Evolutionary conservation across 2,888 invertebrate species (phyloP).

Genomic region (Eupithecia vulgata): DNA sequence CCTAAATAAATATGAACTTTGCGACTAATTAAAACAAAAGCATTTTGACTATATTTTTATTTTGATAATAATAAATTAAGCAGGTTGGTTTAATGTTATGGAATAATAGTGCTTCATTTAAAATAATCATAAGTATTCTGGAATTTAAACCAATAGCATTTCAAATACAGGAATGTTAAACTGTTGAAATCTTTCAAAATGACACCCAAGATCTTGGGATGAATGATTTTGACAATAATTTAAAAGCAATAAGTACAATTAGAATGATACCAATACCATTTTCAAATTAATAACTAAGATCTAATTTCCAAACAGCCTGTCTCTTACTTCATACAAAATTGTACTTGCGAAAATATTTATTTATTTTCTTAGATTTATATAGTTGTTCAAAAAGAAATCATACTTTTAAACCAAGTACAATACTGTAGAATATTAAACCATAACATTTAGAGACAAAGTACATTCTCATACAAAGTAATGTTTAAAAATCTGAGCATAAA

Average conservation of each 20-base stretch:
- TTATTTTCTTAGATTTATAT: constrained; percentile 29
- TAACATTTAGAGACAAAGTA: constrained; percentile 9
- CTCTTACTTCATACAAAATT: constrained; percentile 21
- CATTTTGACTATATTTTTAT: constrained; percentile 66
- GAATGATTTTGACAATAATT: constrained; percentile 24
- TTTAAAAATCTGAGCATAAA: not conserved
- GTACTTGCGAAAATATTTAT: constrained; percentile 30
- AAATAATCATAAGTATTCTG: constrained; percentile 39
- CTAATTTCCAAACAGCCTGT: constrained; percentile 20
- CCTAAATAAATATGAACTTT: not conserved
- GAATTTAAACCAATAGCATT: constrained; percentile 39
- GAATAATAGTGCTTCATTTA: constrained; percentile 55
- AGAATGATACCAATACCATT: not conserved
- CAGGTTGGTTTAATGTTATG: constrained; percentile 66
- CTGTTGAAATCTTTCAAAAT: constrained; percentile 23
- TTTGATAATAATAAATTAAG: constrained; percentile 80
- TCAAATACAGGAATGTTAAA: constrained; percentile 59
- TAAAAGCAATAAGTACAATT: constrained; percentile 27
- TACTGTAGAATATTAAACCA: constrained; percentile 23
- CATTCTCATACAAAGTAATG: constrained; percentile 15
- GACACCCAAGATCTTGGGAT: constrained; percentile 26
- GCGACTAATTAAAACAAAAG: constrained; percentile 34
- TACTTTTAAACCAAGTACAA: constrained; percentile 27
- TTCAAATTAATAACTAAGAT: constrained; percentile 19
- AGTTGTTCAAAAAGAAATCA: constrained; percentile 28